A percentile compares a stretch with the other conserved stretches of the same genome.
Conservation (phyloP, 2,888 invertebrate genomes). For the Epinotia demarniana region DNA sequence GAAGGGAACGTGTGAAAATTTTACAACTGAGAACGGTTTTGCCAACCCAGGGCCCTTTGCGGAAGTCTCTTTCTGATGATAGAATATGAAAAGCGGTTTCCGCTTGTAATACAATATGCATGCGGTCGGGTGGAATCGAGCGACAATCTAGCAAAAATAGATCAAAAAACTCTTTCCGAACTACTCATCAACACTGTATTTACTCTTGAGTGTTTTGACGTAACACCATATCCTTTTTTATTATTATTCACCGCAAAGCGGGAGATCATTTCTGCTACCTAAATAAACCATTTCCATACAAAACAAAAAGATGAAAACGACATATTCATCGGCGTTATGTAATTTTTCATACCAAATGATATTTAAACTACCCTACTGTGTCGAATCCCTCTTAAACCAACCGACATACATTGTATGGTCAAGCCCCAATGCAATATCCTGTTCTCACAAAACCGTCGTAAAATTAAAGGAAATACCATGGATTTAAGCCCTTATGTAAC, state of each 20-base stretch:
- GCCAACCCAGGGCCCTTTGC: too few relatives aligned
- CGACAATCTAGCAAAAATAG: too few relatives aligned
- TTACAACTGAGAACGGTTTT: background rate
- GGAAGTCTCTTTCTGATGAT: too few relatives aligned
- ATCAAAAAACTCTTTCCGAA: too few relatives aligned
- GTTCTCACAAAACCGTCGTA: background rate
- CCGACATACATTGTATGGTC: conserved; percentile 13
- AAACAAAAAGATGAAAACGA: background rate
- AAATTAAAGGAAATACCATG: too few relatives aligned
- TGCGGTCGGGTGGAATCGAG: too few relatives aligned
- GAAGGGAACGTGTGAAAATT: background rate
- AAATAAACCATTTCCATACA: background rate
- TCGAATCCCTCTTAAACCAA: conserved; percentile 3
- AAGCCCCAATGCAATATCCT: background rate
- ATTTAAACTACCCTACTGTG: background rate
- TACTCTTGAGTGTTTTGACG: too few relatives aligned
- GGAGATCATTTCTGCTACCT: background rate
- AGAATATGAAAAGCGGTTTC: too few relatives aligned
- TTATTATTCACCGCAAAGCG: too few relatives aligned
- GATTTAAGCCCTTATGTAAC: background rate
- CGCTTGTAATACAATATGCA: too few relatives aligned
- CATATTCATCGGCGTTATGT: background rate
- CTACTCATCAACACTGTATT: too few relatives aligned
- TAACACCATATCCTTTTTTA: too few relatives aligned
- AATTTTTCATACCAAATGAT: background rate